Evolutionary conservation across 2,113 vertebrate species (phyloP), one percentile per base, ranked within the genome.

Genomic region (Clarias batrachus): DNA sequence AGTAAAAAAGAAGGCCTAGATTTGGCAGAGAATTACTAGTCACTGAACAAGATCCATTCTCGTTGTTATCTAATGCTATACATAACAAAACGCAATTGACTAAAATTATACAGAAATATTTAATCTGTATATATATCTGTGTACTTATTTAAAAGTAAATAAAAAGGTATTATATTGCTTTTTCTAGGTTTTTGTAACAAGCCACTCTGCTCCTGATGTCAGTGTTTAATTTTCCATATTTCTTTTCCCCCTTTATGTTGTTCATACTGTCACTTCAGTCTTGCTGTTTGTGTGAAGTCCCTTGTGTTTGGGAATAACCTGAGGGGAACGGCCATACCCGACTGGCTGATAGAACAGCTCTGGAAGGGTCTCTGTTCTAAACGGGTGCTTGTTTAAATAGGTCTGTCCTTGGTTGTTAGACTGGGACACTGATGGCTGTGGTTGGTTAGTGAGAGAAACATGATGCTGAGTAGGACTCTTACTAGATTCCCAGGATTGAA

Each of bases 211-310:
- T 76, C 57, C 23, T 37, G 16, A 17, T 23, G 16, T 30, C 56
- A 41, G 10, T 59, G 68, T 73, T 60, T 77, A 59, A 85, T 81
- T 66, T 82, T 37, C 30, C 13, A 14, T 78, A 14, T 10, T 30
- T 30, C 41, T 48, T 59, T 60, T 14, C 4, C 76, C 74, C 63
- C 21, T 74, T 65, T 84, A 59, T 41, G 8, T 6, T 30, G 83
- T 59, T 97, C 95, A 98, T 91, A 99, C 98, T 0, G 98, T 99
- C 90, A 99, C 98, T 89, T 99, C 98, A 0, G 98, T 96, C 94
- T 98, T 99, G 95, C 98, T 99, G 94, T 98, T 98, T 89, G 97
- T 98, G 92, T 95, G 91, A 81, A 97, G 95, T 88, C 92, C 94
- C 91, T 95, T 95, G 94, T 95, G 93, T 89, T 95, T 95, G 86